A percentile compares a stretch with the other conserved stretches of the same genome.
Evolutionary conservation across 1,140 invertebrate species (phyloP).

Genomic region (Drosophila rufa): DNA sequence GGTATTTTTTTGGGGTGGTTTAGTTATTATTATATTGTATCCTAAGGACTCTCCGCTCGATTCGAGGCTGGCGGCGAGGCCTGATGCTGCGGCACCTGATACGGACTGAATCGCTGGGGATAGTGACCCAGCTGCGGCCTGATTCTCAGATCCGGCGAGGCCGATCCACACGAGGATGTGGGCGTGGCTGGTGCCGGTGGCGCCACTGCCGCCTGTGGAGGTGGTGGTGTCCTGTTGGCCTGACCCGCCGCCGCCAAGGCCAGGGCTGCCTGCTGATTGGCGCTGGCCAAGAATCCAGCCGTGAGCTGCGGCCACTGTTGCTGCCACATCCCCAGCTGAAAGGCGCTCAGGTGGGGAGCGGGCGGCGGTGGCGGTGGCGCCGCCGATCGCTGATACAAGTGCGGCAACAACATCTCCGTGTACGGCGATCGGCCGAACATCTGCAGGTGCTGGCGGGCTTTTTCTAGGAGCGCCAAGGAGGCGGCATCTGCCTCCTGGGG

Average conservation of each 20-base stretch:
- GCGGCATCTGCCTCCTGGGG: constrained; percentile 87
- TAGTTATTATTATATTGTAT: background rate
- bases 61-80: constrained; percentile 65
- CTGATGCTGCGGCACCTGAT: constrained; percentile 80
- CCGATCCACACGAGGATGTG: constrained; percentile 73
- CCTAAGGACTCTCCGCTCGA: constrained; percentile 67
- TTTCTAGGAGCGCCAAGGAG: constrained; percentile 87
- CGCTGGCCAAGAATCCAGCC: constrained; percentile 81
- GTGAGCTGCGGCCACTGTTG: constrained; percentile 84
- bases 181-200: constrained; percentile 72
- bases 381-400: constrained; percentile 81
- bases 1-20: constrained; percentile 22
- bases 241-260: constrained; percentile 71
- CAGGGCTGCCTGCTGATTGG: constrained; percentile 79
- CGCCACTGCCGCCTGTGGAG: constrained; percentile 25
- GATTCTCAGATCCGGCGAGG: constrained; percentile 78
- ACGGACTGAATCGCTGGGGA: constrained; percentile 84
- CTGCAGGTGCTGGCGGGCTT: constrained; percentile 87
- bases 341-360: constrained; percentile 67
- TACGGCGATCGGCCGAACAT: constrained; percentile 86
- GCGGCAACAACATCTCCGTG: constrained; percentile 83
- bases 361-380: constrained; percentile 71
- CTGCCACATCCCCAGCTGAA: constrained; percentile 85
- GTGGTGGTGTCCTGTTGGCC: constrained; percentile 70
- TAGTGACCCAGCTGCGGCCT: constrained; percentile 70